phyloP scores from a whole-genome alignment of 2,888 invertebrate genomes.

The Charanyca ferruginea region DNA sequence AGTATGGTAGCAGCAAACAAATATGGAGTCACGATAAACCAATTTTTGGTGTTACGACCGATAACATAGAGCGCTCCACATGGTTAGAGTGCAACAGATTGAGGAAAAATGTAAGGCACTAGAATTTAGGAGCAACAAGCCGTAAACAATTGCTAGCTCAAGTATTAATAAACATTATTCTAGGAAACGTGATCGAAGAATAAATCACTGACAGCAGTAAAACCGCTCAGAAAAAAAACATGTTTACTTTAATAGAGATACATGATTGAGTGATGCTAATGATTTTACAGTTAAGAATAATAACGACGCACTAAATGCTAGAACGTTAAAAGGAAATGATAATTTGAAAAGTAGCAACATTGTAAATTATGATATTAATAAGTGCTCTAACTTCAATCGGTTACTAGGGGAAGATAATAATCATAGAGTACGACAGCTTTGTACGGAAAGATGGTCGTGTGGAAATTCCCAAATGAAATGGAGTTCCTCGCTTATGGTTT shows the following conservation, averaged over 20 bases:
- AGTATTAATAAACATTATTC: constrained; percentile 66
- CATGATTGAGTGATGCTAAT: constrained; percentile 42
- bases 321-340: constrained; percentile 29
- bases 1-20: constrained; percentile 34
- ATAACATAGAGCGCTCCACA: constrained; percentile 62
- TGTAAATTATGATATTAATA: constrained; percentile 21
- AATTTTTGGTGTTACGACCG: constrained; percentile 59
- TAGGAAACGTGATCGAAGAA: constrained; percentile 56
- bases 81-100: constrained; percentile 74
- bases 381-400: constrained; percentile 26
- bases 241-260: constrained; percentile 32
- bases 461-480: constrained; percentile 1
- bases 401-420: constrained; percentile 27
- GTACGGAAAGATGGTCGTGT: background rate
- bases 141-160: constrained; percentile 66
- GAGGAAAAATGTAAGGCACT: constrained; percentile 78
- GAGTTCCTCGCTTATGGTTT: background rate
- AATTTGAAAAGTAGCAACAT: constrained; percentile 3
- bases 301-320: background rate
- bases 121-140: constrained; percentile 61
- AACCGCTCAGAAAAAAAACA: constrained; percentile 27
- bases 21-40: constrained; percentile 55
- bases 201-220: constrained; percentile 21
- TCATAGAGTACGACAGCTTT: background rate
- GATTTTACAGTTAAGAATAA: constrained; percentile 10